These are phyloP conservation scores for Nasonia longicornis DNA, from an alignment of 1,140 invertebrate species.

Conservation along the genomic window DNA sequence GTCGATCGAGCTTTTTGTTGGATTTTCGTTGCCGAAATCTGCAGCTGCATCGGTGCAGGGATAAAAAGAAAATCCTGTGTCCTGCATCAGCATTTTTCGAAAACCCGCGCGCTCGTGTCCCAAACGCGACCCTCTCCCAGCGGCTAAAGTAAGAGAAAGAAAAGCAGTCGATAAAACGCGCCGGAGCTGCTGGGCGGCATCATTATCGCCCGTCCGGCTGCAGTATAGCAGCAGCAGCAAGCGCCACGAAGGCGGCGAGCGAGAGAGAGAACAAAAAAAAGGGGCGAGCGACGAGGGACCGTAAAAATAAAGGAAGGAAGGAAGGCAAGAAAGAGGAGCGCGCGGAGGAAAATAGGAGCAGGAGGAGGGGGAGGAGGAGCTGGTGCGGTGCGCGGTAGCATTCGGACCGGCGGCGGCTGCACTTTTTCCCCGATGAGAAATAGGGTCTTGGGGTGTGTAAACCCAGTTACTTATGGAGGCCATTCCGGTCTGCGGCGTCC, in stretches of 20 bases:
- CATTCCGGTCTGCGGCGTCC: conserved; percentile 62
- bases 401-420: conserved; percentile 39
- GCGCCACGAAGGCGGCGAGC: conserved; percentile 29
- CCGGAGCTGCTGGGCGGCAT: neutral
- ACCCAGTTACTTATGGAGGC: conserved; percentile 68
- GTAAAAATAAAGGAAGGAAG: neutral
- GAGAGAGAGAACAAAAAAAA: neutral
- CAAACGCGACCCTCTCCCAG: no score
- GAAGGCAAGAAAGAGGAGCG: conserved; percentile 5
- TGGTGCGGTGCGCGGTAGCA: conserved; percentile 44
- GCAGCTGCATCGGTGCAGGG: no score
- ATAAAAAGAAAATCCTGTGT: neutral
- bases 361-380: neutral
- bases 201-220: conserved; percentile 31
- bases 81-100: neutral
- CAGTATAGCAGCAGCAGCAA: conserved; percentile 11
- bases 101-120: neutral
- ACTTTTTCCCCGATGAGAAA: conserved; percentile 66
- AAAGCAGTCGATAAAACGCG: conserved; percentile 17
- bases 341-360: neutral
- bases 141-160: neutral
- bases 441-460: conserved; percentile 67
- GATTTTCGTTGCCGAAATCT: neutral
- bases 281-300: conserved; percentile 19
- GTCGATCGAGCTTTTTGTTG: no score